Conservation (phyloP, 2,113 vertebrate genomes). For the Calypte anna region DNA sequence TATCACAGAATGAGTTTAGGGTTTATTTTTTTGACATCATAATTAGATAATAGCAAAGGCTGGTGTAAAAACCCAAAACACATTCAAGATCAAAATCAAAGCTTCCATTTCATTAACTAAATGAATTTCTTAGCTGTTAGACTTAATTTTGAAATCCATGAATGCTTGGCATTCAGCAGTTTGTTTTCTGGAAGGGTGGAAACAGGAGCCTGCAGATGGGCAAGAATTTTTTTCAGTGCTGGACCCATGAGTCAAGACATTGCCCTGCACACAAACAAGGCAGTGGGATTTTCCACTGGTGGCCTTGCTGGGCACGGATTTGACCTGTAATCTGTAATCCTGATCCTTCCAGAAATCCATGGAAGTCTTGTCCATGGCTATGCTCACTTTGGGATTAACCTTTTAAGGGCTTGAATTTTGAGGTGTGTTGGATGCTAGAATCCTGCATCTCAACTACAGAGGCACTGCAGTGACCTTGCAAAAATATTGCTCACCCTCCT, state of each 20-base stretch:
- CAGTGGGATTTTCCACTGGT: slow-evolving; percentile 23
- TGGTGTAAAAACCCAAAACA: not conserved
- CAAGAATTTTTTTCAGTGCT: not conserved
- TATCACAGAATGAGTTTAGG: not conserved
- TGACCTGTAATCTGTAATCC: not conserved
- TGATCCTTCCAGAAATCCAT: not conserved
- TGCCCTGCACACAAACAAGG: not conserved
- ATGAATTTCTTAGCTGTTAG: not conserved
- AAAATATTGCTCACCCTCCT: not conserved
- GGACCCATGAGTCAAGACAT: not conserved
- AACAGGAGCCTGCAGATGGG: not conserved
- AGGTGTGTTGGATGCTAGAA: not conserved
- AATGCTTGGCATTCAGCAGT: not conserved
- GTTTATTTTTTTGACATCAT: not conserved
- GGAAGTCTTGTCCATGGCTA: not conserved
- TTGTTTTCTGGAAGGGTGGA: not conserved
- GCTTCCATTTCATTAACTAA: not conserved
- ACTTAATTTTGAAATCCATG: not conserved
- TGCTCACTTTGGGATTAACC: not conserved
- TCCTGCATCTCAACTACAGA: accelerated
- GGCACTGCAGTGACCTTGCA: not conserved
- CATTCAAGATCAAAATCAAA: not conserved
- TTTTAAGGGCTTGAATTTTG: not conserved
- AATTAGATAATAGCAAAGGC: not conserved
- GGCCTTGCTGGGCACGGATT: not conserved